These are phyloP conservation scores for Sebastes matsubarae DNA, from an alignment of 2,797 vertebrate species.

Conservation along the genomic window DNA sequence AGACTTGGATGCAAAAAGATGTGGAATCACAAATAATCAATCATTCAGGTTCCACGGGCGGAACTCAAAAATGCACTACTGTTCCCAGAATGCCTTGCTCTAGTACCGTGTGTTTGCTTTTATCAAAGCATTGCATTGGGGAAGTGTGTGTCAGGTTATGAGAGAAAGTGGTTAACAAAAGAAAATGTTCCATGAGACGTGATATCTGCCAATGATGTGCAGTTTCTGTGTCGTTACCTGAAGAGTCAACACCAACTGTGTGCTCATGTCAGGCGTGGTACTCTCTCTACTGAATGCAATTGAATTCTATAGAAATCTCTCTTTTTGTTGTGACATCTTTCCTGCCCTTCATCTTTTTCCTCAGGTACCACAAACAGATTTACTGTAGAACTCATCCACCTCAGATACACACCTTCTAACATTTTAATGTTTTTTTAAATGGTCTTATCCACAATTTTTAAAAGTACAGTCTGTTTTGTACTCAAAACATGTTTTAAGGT, in stretches of 20 bases:
- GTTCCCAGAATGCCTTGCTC: constrained; percentile 66
- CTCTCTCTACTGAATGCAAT: constrained; percentile 11
- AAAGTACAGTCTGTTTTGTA: background rate
- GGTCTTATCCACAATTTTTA: background rate
- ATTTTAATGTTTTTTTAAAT: background rate
- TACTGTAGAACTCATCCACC: constrained; percentile 59
- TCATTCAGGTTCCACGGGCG: constrained; percentile 31
- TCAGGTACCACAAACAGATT: constrained; percentile 67
- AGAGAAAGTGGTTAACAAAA: background rate
- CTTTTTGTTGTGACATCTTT: background rate
- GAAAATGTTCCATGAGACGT: background rate
- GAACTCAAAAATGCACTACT: constrained; percentile 55
- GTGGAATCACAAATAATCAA: constrained; percentile 2
- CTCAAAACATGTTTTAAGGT: background rate
- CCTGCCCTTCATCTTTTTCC: constrained; percentile 45
- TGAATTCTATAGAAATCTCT: constrained; percentile 8
- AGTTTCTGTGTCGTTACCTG: background rate
- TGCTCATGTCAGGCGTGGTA: constrained; percentile 5
- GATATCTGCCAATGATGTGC: background rate
- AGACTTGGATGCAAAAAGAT: constrained; percentile 23
- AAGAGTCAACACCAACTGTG: constrained; percentile 1
- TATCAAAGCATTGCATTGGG: constrained; percentile 6
- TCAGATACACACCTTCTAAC: constrained; percentile 9
- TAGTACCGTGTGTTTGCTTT: constrained; percentile 12
- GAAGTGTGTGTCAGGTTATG: background rate